Conservation (phyloP, 1,140 invertebrate genomes). For the Cherax destructor region DNA sequence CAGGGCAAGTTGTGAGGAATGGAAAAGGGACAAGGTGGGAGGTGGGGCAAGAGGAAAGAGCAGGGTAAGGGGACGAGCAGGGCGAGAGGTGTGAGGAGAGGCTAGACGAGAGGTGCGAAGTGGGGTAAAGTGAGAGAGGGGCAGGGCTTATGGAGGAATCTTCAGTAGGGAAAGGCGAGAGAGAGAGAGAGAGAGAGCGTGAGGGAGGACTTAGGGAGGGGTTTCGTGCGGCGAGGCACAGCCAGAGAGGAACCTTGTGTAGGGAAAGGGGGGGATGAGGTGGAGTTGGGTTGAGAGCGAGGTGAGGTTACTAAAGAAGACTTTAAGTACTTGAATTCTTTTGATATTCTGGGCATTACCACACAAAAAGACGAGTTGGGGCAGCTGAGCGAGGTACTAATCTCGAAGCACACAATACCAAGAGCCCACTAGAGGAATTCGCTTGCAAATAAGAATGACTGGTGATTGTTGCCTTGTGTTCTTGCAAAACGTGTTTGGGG, state of each 20-base stretch:
- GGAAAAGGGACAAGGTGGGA: neutral
- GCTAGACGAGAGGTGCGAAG: neutral
- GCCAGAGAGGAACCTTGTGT: neutral
- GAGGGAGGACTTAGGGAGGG: neutral
- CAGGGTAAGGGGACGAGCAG: neutral
- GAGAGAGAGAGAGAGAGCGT: neutral
- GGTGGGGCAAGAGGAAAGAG: neutral
- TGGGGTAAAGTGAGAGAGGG: too few relatives aligned
- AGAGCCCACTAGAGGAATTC: too few relatives aligned
- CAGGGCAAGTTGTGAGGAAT: too few relatives aligned
- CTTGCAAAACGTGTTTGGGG: too few relatives aligned
- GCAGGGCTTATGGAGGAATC: too few relatives aligned
- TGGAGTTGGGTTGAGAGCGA: neutral
- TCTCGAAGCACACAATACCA: too few relatives aligned
- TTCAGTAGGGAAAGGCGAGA: neutral
- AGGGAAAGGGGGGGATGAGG: neutral
- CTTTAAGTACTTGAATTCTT: too few relatives aligned
- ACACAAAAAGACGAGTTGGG: too few relatives aligned
- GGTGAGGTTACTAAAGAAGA: neutral
- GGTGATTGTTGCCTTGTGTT: too few relatives aligned
- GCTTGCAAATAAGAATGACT: too few relatives aligned
- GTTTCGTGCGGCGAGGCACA: neutral
- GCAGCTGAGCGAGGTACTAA: too few relatives aligned
- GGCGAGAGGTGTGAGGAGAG: neutral
- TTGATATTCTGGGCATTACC: too few relatives aligned